Conservation (phyloP, 2,113 vertebrate genomes). For the Sebastes schlegelii region DNA sequence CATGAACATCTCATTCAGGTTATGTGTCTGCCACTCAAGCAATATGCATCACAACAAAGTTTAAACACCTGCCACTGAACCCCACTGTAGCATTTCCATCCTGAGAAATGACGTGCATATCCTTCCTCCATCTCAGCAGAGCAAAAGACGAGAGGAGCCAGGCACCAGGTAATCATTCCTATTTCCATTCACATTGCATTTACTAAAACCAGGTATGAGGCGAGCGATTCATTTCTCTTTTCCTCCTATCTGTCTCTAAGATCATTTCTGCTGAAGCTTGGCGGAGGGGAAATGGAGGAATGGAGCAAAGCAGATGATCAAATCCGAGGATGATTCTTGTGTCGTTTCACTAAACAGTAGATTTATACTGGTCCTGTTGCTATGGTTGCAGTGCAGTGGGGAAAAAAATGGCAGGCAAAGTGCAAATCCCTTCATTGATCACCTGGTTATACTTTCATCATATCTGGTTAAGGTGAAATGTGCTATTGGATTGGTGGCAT, state of each 20-base stretch:
- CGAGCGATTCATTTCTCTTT: constrained; percentile 54
- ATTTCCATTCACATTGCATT: constrained; percentile 62
- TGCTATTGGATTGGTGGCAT: constrained; percentile 63
- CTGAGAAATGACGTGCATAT: constrained; percentile 38
- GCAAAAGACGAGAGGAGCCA: constrained; percentile 44
- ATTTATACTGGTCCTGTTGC: constrained; percentile 74
- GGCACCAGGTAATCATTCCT: constrained; percentile 49
- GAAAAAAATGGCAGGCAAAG: constrained; percentile 26
- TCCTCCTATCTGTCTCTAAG: constrained; percentile 35
- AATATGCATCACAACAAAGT: constrained; percentile 23
- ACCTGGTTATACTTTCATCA: constrained; percentile 78
- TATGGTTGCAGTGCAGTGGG: constrained; percentile 64
- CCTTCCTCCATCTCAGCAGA: constrained; percentile 45
- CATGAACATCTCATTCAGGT: constrained; percentile 1
- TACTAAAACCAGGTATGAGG: constrained; percentile 61
- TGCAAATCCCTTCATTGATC: constrained; percentile 74
- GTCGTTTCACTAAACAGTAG: constrained; percentile 71
- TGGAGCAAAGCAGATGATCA: constrained; percentile 64
- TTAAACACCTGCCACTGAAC: constrained; percentile 25
- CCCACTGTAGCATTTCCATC: constrained; percentile 15
- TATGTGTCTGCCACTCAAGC: constrained; percentile 16
- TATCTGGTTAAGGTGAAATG: constrained; percentile 71
- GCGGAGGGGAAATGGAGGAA: constrained; percentile 58
- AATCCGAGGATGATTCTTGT: constrained; percentile 68
- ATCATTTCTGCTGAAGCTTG: constrained; percentile 61